Base-by-base conservation (phyloP, 1,140 invertebrate genomes). In the Drosophila biarmipes region DNA sequence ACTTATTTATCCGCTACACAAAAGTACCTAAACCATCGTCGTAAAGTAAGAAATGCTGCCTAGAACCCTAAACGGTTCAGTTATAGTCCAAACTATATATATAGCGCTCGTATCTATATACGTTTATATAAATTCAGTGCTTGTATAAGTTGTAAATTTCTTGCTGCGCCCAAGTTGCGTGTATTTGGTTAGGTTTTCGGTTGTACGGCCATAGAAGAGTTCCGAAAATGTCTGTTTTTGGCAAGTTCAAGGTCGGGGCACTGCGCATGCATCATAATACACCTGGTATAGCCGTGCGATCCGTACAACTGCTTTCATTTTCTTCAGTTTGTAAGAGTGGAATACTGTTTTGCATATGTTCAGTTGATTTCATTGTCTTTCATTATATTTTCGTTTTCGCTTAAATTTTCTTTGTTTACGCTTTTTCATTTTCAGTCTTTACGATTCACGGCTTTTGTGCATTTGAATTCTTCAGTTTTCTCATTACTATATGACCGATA, bases 381-480 rank as follows among this genome's bases (percentile, higher is more conserved):
- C 57, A 34, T 78, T 66, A 53, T 43, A 43, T 51, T 49, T 69
- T 72, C 46, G 38, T 55, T 68, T 56, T 37, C 24, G 68, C 43
- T 67, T 77, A 58, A 62, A 35, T 80, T 77, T 73, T 35, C 55
- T 72, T 74, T 66, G 48, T 55, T 66, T 51, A 35, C 51, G 54
- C 45, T 79, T 58, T 64, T 72, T 67, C 63, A 43, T 72, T 87
- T 86, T 91, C 90, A 91, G 90, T 91, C 90, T 91, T 91, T 91
- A 86, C 79, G 84, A 90, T 91, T 91, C 90, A 90, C 90, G 89
- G 90, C 84, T 84, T 56, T 91, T 91, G 90, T 91, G 90, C 90
- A 91, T 91, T 78, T 86, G 61, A 82, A 79, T 72, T 82, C 61
- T 76, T 81, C 73, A 66, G 59, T 80, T 84, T 49, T 57, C 64